These are phyloP conservation scores for Formicarius rufipectus DNA, from an alignment of 2,113 vertebrate species.

Conservation along the genomic window DNA sequence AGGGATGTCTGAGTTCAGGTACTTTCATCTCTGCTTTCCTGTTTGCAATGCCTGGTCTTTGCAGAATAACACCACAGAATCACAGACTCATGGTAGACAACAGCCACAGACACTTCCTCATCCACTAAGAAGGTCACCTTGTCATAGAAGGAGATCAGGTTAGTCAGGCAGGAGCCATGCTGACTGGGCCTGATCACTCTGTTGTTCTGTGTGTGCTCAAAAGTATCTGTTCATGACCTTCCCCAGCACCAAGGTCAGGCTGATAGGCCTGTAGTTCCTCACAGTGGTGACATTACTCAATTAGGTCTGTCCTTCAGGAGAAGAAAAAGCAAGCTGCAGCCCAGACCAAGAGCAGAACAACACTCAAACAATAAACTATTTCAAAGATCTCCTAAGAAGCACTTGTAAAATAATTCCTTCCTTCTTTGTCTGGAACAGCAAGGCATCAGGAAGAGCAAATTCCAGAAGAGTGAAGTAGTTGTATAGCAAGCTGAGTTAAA, in stretches of 20 bases:
- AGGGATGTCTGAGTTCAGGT: neutral
- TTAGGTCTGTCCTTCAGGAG: neutral
- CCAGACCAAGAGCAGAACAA: neutral
- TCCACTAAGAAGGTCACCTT: neutral
- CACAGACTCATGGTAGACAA: neutral
- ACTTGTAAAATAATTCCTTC: neutral
- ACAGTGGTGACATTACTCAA: neutral
- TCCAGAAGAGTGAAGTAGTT: neutral
- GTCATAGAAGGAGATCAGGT: neutral
- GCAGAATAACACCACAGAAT: neutral
- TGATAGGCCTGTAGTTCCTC: neutral
- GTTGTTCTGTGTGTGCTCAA: neutral
- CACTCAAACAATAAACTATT: neutral
- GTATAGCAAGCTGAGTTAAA: neutral
- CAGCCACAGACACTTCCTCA: neutral
- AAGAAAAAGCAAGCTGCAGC: neutral
- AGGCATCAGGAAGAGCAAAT: neutral
- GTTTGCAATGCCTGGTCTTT: neutral
- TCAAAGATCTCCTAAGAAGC: neutral
- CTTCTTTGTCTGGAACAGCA: neutral
- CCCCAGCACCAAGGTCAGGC: neutral
- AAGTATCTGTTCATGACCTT: neutral
- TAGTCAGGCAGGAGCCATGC: neutral
- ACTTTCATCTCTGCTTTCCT: neutral
- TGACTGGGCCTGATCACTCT: neutral